Base-by-base conservation (phyloP, 2,888 invertebrate genomes). In the Tinea trinotella region DNA sequence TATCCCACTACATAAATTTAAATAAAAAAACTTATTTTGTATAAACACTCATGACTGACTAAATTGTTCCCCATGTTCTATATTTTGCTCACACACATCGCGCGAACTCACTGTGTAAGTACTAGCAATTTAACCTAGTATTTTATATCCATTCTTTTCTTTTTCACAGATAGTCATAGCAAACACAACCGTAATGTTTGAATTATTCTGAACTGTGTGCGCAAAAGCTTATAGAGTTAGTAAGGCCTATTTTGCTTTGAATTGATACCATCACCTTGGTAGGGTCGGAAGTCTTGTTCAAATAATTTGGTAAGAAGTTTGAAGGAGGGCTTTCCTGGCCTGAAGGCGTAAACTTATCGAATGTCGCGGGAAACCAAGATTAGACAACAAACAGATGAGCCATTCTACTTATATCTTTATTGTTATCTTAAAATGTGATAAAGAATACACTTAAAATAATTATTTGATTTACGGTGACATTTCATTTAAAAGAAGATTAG, bases 301-400 rank as follows among this genome's bases (percentile, higher is more conserved):
- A 80, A 82, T 79, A 81, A 82, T 81, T 78, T 79, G 60, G 74
- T 74, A 75, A 75, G 74, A 76, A 80, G 71, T 76, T 80, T 71
- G 68, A 68, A 67, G 68, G 71, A 75, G 74, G 78, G 74, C 70
- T 76, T 71, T 68, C 62, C 59, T 64, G 59, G 66, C 69, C 73
- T 62, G 57, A 66, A 74, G 77, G 74, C 64, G 70, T 59, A 68
- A 79, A 76, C 68, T 80, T 78, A 74, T 74, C 71, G 67, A 71
- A 68, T 71, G 65, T 63, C 66, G 63, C 62, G 62, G 62, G 18
- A 50, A 15, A 24, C 15, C 12, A 15, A 50, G 50, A 50, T 7
- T 22, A 50, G 3, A 4, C 12, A n/a, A 50, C 24, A 6, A n/a
- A 24, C 50, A 50, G 50, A 50, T 7, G 30, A 7, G n/a, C 7